Conservation (phyloP, 2,797 vertebrate genomes). For the Diglossa cyanea region DNA sequence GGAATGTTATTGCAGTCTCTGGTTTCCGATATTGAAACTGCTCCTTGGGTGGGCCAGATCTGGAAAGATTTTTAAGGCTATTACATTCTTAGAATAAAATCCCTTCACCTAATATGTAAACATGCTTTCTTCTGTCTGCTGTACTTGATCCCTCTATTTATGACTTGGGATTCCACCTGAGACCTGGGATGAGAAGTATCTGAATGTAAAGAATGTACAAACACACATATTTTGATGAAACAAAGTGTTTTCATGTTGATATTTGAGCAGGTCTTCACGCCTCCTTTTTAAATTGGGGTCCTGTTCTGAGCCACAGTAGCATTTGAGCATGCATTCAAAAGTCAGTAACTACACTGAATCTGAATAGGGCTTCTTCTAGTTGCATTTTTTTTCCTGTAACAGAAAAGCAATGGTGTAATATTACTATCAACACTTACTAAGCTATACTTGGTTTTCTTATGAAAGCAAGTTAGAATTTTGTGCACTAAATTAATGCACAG, state of each 20-base stretch:
- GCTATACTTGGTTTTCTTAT: neutral
- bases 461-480: neutral
- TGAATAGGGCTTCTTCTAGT: neutral
- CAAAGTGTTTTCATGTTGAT: neutral
- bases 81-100: constrained; percentile 2
- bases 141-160: neutral
- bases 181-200: neutral
- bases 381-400: neutral
- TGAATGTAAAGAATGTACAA: neutral
- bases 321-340: neutral
- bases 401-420: neutral
- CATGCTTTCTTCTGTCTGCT: neutral
- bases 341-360: neutral
- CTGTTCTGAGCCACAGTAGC: neutral
- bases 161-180: neutral
- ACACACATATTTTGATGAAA: neutral
- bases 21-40: neutral
- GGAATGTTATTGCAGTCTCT: neutral
- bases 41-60: constrained; percentile 31
- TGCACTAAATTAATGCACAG: neutral
- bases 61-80: constrained; percentile 7
- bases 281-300: neutral
- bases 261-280: neutral
- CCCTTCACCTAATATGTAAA: neutral
- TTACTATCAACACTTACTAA: neutral